Evolutionary conservation across 1,140 invertebrate genomes (phyloP).

Genomic region (Acromyrmex echinatior): DNA sequence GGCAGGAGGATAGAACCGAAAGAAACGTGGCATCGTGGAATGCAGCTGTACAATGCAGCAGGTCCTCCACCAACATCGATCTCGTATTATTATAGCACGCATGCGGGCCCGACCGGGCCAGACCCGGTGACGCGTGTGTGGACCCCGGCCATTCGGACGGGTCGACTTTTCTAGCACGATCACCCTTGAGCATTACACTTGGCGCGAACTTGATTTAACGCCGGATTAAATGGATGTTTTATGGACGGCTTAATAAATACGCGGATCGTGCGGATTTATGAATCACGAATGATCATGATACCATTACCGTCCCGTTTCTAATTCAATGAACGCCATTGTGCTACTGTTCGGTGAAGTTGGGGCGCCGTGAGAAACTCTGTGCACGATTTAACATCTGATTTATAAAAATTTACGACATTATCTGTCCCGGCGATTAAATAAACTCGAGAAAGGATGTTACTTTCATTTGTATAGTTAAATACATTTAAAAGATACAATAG

Average conservation of each 20-base stretch:
- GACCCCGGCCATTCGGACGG: conserved; percentile 26
- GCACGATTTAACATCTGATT: conserved; percentile 26
- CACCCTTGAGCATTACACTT: conserved; percentile 46
- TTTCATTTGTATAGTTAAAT: neutral
- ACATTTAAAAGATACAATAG: neutral
- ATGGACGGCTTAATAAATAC: conserved; percentile 57
- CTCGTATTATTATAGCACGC: conserved; percentile 63
- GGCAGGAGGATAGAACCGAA: conserved; percentile 45
- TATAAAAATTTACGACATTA: conserved; percentile 33
- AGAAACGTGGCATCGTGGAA: conserved; percentile 68
- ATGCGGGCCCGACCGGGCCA: conserved; percentile 17
- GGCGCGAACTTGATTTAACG: conserved; percentile 55
- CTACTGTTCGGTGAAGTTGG: conserved; percentile 3
- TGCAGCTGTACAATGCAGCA: conserved; percentile 76
- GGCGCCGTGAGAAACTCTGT: neutral
- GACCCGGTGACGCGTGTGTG: conserved; percentile 28
- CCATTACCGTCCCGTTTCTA: conserved; percentile 35
- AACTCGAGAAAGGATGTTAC: neutral
- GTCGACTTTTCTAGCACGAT: conserved; percentile 57
- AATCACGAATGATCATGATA: conserved; percentile 53
- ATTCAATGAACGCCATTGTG: conserved; percentile 50
- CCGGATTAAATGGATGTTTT: conserved; percentile 53
- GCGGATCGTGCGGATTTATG: conserved; percentile 49
- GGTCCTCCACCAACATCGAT: conserved; percentile 64
- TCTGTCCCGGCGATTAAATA: conserved; percentile 3